Percentiles rank a stretch among this genome's conserved stretches.
Conservation (phyloP, 2,797 vertebrate species). For the Anguilla megastoma region DNA sequence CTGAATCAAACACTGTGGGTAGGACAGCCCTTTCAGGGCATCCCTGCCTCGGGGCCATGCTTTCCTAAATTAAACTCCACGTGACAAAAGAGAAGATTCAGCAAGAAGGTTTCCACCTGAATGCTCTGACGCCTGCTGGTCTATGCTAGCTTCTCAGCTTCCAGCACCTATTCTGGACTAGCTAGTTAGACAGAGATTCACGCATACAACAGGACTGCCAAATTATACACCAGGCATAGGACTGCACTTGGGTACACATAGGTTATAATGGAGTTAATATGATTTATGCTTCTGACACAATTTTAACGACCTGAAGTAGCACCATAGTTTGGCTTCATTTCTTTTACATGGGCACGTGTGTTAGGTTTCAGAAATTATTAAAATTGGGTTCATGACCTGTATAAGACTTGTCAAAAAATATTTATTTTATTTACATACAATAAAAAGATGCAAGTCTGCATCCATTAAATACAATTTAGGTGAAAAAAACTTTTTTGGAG, state of each 20-base stretch:
- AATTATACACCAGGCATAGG: not conserved
- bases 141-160: not conserved
- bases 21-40: not conserved
- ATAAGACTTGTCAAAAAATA: not conserved
- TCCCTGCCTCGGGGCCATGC: not conserved
- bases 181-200: slow-evolving; percentile 6
- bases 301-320: not conserved
- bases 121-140: not conserved
- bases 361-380: not conserved
- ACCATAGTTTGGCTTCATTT: not conserved
- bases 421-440: too few species aligned
- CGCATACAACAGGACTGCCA: not conserved
- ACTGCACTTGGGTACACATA: not conserved
- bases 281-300: not conserved
- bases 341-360: not conserved
- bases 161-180: slow-evolving; percentile 2
- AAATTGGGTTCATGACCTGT: not conserved
- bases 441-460: not conserved
- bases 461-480: not conserved
- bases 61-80: not conserved
- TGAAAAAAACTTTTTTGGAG: not conserved
- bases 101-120: not conserved
- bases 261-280: not conserved
- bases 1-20: not conserved
- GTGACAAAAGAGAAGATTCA: not conserved